These are phyloP conservation scores for Hippocampus comes DNA, from an alignment of 2,113 vertebrate genomes.

Conservation along the genomic window DNA sequence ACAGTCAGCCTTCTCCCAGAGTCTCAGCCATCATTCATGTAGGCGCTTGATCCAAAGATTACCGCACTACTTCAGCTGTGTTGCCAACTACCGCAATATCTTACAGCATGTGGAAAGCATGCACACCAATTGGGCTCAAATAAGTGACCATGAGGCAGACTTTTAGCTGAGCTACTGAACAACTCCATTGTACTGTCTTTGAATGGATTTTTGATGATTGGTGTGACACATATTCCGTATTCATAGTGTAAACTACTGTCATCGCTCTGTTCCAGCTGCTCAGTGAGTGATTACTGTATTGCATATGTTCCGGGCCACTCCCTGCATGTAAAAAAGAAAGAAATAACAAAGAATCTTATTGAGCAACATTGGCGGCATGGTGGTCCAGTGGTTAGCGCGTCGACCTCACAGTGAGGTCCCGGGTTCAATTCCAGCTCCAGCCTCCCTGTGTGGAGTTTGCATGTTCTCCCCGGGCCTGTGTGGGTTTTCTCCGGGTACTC, in stretches of 20 bases:
- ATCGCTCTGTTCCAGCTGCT: constrained; percentile 2
- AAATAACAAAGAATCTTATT: too few relatives aligned
- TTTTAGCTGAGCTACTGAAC: constrained; percentile 51
- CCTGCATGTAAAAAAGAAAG: background rate
- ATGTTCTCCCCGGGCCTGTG: too few relatives aligned
- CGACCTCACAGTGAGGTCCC: too few relatives aligned
- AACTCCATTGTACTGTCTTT: constrained; percentile 54
- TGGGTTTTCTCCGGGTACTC: too few relatives aligned
- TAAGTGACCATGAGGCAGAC: constrained; percentile 47
- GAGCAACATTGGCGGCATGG: too few relatives aligned
- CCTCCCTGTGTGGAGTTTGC: too few relatives aligned
- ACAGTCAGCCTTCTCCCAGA: constrained; percentile 51
- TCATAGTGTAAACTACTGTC: background rate
- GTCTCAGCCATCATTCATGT: constrained; percentile 59
- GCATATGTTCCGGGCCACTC: background rate
- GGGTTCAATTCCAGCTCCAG: too few relatives aligned
- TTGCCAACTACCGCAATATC: constrained; percentile 66
- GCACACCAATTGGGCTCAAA: constrained; percentile 48
- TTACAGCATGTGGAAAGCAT: constrained; percentile 77
- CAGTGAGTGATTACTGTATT: background rate
- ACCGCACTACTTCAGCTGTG: constrained; percentile 57
- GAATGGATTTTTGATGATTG: constrained; percentile 26
- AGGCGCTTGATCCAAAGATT: constrained; percentile 65
- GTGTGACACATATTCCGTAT: background rate
- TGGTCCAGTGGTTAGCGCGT: too few relatives aligned